phyloP scores from a whole-genome alignment of 2,888 invertebrate species.

The Mechanitis messenoides region DNA sequence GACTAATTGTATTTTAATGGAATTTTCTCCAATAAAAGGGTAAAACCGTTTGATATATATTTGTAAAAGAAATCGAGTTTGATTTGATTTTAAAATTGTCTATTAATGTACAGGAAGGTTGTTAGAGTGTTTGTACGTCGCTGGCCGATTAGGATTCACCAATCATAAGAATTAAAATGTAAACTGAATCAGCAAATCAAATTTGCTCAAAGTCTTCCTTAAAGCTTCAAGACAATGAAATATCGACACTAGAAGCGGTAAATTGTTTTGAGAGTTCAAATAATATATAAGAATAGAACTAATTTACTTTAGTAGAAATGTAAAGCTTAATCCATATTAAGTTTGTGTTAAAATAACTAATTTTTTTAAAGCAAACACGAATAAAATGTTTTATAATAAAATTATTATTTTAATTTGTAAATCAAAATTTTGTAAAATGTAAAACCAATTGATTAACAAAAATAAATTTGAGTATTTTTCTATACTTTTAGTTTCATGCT shows the following conservation, averaged over 20 bases:
- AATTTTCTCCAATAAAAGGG: not conserved
- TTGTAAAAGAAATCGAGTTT: not conserved
- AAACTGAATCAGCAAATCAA: conserved; percentile 57
- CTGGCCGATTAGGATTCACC: conserved; percentile 37
- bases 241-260: conserved; percentile 12
- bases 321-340: not conserved
- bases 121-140: conserved; percentile 15
- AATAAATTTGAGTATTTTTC: too few relatives aligned
- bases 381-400: not conserved
- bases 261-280: not conserved
- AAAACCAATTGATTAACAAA: too few relatives aligned
- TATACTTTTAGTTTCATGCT: too few relatives aligned
- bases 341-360: too few relatives aligned
- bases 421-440: too few relatives aligned
- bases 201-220: conserved; percentile 39
- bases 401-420: too few relatives aligned
- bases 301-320: not conserved
- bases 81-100: not conserved
- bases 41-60: not conserved
- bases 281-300: not conserved
- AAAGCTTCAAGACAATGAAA: conserved; percentile 5
- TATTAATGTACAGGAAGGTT: conserved; percentile 8
- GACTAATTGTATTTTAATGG: too few relatives aligned
- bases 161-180: conserved; percentile 51
- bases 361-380: not conserved